Conservation (phyloP, 2,888 invertebrate species). For the Plagodis pulveraria region DNA sequence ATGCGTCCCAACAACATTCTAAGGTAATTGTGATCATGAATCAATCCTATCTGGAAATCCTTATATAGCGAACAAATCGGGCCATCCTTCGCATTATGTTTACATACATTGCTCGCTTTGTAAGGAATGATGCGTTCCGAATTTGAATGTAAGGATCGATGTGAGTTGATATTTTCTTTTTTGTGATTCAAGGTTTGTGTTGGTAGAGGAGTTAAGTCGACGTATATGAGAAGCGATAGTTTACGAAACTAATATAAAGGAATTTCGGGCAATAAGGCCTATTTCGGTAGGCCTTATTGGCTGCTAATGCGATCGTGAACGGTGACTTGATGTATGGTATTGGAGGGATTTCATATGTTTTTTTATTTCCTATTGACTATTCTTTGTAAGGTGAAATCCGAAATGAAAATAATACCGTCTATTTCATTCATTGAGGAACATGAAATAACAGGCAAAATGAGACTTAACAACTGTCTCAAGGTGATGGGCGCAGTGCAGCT, state of each 20-base stretch:
- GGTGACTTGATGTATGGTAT: slow-evolving; percentile 31
- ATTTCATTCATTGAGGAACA: no score
- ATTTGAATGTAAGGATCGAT: slow-evolving; percentile 38
- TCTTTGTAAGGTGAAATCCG: background rate
- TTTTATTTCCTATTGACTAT: slow-evolving; percentile 1
- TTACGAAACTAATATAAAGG: slow-evolving; percentile 64
- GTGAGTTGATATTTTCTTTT: slow-evolving; percentile 36
- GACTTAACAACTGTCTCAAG: no score
- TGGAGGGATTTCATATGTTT: slow-evolving; percentile 11
- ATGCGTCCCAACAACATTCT: slow-evolving; percentile 67
- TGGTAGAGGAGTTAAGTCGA: slow-evolving; percentile 42
- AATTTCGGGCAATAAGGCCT: slow-evolving; percentile 48
- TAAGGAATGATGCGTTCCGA: slow-evolving; percentile 30
- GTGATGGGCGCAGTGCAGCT: no score
- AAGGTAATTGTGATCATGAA: slow-evolving; percentile 81
- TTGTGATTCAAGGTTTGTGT: slow-evolving; percentile 14
- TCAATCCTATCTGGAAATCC: slow-evolving; percentile 76
- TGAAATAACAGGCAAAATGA: no score
- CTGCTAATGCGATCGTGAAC: slow-evolving; percentile 50
- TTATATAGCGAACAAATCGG: slow-evolving; percentile 51
- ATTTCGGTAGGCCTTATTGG: slow-evolving; percentile 61
- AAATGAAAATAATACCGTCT: background rate
- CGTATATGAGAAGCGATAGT: slow-evolving; percentile 60
- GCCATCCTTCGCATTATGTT: slow-evolving; percentile 42
- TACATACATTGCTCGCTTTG: slow-evolving; percentile 45